Evolutionary conservation across 2,888 invertebrate species (phyloP).

Genomic region (Tryphoninae sp.): DNA sequence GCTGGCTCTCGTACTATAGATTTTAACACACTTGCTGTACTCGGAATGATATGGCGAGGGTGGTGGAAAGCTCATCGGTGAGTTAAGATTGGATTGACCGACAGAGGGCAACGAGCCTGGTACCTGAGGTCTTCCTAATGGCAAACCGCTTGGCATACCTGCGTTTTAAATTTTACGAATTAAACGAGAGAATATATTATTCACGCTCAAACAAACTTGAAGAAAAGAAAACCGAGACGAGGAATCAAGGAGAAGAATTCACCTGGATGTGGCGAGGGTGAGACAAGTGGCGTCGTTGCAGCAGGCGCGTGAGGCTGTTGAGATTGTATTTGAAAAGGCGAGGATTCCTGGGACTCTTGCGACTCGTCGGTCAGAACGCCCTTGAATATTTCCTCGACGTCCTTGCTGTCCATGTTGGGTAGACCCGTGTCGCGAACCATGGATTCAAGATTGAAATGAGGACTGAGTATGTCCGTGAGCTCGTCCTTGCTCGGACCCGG

Average conservation of each 20-base stretch:
- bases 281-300: constrained; percentile 77
- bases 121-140: constrained; percentile 79
- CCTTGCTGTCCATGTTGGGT: constrained; percentile 94
- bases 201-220: background rate
- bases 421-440: constrained; percentile 87
- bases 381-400: constrained; percentile 96
- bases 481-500: constrained; percentile 87
- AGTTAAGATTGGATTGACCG: constrained; percentile 83
- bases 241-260: background rate
- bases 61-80: constrained; percentile 89
- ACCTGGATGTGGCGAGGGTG: constrained; percentile 80
- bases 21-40: constrained; percentile 87
- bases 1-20: background rate
- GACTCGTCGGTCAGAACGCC: constrained; percentile 93
- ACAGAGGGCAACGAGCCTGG: constrained; percentile 82
- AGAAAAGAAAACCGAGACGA: constrained; percentile 6
- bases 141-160: constrained; percentile 69
- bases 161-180: constrained; percentile 49
- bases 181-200: constrained; percentile 10
- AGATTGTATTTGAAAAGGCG: constrained; percentile 81
- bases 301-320: constrained; percentile 76
- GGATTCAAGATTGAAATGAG: constrained; percentile 89
- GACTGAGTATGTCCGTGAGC: constrained; percentile 86
- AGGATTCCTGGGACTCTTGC: constrained; percentile 90
- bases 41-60: constrained; percentile 90